A percentile compares a stretch with the other conserved stretches of the same genome.
These are phyloP conservation scores for Drosophila sordidapex DNA, from an alignment of 2,888 invertebrate species.

Conservation along the genomic window DNA sequence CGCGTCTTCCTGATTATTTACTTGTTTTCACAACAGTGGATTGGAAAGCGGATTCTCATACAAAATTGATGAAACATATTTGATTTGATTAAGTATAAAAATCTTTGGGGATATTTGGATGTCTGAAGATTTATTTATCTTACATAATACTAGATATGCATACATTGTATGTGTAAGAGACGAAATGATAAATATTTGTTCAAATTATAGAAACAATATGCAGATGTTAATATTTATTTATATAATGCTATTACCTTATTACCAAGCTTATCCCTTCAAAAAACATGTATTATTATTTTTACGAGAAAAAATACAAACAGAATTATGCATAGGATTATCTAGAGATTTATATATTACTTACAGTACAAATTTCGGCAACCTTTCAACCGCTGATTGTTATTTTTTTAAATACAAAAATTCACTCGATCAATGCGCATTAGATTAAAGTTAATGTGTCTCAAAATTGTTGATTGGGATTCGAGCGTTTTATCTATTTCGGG, in stretches of 20 bases:
- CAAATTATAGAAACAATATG: not conserved
- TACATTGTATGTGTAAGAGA: not conserved
- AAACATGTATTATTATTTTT: not conserved
- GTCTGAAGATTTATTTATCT: not conserved
- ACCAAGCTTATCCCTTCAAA: not conserved
- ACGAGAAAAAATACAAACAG: not conserved
- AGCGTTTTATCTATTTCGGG: not conserved
- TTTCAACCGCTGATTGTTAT: slow-evolving; percentile 1
- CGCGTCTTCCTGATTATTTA: slow-evolving; percentile 48
- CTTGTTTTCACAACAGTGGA: slow-evolving; percentile 37
- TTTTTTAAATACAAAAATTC: not conserved
- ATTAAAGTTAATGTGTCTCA: slow-evolving; percentile 44
- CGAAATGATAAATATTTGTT: not conserved
- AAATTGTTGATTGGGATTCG: slow-evolving; percentile 49
- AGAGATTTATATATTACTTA: not conserved
- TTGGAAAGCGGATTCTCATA: not conserved
- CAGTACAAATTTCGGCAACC: not conserved
- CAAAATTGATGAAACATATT: not conserved
- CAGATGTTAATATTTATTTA: not conserved
- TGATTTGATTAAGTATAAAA: not conserved
- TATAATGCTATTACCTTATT: not conserved
- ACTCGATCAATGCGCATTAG: slow-evolving; percentile 1
- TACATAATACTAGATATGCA: not conserved
- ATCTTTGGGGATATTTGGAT: not conserved
- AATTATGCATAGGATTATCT: not conserved